Evolutionary conservation across 1,140 invertebrate species (phyloP).

Genomic region (Tetraneura akinire): DNA sequence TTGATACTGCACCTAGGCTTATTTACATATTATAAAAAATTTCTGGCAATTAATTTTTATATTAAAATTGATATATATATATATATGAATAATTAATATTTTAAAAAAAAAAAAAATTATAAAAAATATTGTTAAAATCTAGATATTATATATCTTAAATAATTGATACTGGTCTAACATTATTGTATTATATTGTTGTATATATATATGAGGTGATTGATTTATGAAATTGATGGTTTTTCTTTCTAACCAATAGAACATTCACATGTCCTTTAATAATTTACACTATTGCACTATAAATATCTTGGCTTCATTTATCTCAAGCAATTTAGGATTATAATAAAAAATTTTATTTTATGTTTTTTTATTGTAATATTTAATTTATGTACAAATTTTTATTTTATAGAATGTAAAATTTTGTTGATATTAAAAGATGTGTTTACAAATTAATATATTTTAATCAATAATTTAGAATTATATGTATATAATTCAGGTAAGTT

Average conservation of each 20-base stretch:
- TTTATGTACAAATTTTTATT: constrained; percentile 29
- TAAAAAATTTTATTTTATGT: constrained; percentile 1
- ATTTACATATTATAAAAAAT: background rate
- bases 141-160: background rate
- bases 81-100: no score
- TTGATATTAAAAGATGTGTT: constrained; percentile 16
- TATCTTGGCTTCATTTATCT: constrained; percentile 13
- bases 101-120: no score
- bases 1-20: background rate
- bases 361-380: constrained; percentile 17
- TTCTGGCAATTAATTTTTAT: background rate
- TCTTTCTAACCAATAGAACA: constrained; percentile 2
- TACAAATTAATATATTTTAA: background rate
- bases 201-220: constrained; percentile 41
- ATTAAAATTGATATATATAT: no score
- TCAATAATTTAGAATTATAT: constrained; percentile 8
- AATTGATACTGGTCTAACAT: constrained; percentile 1
- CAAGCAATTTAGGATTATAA: constrained; percentile 27
- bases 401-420: constrained; percentile 13
- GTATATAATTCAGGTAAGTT: constrained; percentile 14
- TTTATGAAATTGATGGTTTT: background rate
- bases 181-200: constrained; percentile 39
- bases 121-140: no score
- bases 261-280: background rate
- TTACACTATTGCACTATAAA: constrained; percentile 8